A percentile compares a stretch with the other conserved stretches of the same genome.
These are phyloP conservation scores for Alauda arvensis DNA, from an alignment of 2,797 vertebrate species.

Conservation along the genomic window DNA sequence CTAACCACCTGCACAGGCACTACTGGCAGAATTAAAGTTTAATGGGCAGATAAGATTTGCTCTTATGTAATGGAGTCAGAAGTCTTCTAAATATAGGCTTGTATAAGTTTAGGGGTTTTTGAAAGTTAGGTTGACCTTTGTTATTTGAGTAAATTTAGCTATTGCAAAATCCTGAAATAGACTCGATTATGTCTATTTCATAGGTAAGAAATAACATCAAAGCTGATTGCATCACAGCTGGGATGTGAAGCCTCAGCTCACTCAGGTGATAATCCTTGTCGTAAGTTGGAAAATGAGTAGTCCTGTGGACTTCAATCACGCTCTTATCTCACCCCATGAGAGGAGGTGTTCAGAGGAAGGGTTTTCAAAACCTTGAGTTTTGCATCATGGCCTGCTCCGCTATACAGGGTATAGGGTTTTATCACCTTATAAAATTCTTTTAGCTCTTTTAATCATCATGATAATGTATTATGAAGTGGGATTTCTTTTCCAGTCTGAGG, in stretches of 20 bases:
- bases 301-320: not conserved
- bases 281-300: not conserved
- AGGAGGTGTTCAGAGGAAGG: not conserved
- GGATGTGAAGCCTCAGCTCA: not conserved
- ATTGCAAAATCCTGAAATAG: not conserved
- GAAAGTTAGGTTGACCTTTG: not conserved
- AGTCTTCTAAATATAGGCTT: slow-evolving; percentile 5
- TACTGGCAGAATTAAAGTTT: slow-evolving; percentile 34
- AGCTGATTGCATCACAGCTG: not conserved
- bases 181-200: not conserved
- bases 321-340: not conserved
- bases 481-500: not conserved
- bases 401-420: not conserved
- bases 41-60: slow-evolving; percentile 25
- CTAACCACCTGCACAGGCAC: not conserved
- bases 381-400: not conserved
- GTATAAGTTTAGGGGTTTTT: slow-evolving; percentile 2
- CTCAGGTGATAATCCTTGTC: not conserved
- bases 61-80: not conserved
- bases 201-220: not conserved
- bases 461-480: not conserved
- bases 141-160: not conserved
- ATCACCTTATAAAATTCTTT: not conserved
- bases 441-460: not conserved
- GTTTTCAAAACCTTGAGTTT: not conserved